Percentiles rank a stretch among this genome's conserved stretches.
phyloP scores from a whole-genome alignment of 92 coral and sea anemone genomes.

The Siderastrea siderea region DNA sequence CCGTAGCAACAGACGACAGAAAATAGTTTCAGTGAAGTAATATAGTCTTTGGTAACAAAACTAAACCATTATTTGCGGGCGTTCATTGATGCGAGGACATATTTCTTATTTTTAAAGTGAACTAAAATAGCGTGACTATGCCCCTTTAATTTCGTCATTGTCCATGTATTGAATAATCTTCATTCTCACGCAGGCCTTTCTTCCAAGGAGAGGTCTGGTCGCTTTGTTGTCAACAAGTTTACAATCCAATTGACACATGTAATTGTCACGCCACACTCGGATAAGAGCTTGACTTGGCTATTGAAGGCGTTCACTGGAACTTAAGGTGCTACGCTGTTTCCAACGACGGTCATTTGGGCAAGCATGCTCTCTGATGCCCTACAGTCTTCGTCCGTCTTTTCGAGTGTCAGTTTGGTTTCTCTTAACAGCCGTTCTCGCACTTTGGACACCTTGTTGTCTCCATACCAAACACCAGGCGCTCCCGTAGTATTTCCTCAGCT shows the following conservation, averaged over 20 bases:
- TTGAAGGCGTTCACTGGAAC: constrained; percentile 42
- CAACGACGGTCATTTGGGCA: constrained; percentile 61
- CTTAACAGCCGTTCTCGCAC: constrained; percentile 67
- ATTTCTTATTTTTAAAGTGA: too few species aligned
- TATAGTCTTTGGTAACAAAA: too few species aligned
- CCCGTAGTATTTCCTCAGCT: constrained; percentile 66
- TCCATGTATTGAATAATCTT: constrained; percentile 73
- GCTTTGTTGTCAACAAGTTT: constrained; percentile 62
- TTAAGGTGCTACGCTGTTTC: background rate
- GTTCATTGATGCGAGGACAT: too few species aligned
- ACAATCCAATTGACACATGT: constrained; percentile 57
- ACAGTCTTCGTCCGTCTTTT: constrained; percentile 51
- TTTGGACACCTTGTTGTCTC: constrained; percentile 35
- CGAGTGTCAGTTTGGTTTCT: constrained; percentile 45
- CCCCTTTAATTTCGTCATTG: constrained; percentile 35
- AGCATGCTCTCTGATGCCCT: constrained; percentile 62
- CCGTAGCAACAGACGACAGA: too few species aligned
- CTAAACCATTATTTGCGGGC: too few species aligned
- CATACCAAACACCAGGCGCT: constrained; percentile 61
- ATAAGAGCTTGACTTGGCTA: constrained; percentile 54
- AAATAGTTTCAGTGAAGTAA: too few species aligned
- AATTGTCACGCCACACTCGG: constrained; percentile 47
- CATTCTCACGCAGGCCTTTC: constrained; percentile 84
- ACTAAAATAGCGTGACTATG: too few species aligned
- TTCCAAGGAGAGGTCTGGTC: constrained; percentile 76